A percentile compares a stretch with the other conserved stretches of the same genome.
phyloP scores from a whole-genome alignment of 1,140 invertebrate species.

The Leptestheria dahalacensis region DNA sequence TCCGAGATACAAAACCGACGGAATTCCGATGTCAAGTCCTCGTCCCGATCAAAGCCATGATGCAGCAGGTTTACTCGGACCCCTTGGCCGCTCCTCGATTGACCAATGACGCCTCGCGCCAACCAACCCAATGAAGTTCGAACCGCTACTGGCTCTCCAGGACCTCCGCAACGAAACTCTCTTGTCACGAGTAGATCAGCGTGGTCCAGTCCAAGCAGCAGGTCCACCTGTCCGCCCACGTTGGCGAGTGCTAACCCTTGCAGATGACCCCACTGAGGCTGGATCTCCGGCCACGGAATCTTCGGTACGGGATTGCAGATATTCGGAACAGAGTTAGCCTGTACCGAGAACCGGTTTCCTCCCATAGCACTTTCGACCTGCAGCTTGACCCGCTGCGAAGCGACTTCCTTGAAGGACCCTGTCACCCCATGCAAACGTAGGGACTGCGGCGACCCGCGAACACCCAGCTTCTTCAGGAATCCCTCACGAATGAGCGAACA shows the following conservation, averaged over 20 bases:
- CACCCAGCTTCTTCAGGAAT: not conserved
- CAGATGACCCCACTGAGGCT: not conserved
- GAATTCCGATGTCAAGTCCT: not conserved
- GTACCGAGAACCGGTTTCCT: not conserved
- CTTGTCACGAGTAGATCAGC: not conserved
- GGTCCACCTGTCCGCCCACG: not conserved
- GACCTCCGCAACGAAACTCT: not conserved
- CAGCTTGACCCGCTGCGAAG: not conserved
- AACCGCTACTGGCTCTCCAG: not conserved
- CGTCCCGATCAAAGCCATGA: not conserved
- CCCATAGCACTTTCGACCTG: not conserved
- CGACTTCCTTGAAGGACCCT: not conserved
- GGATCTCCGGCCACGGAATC: not conserved
- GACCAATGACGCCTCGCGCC: not conserved
- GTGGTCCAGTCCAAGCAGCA: slow-evolving; percentile 9
- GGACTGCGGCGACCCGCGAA: not conserved
- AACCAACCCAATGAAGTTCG: slow-evolving; percentile 1
- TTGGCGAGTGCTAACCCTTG: slow-evolving; percentile 1
- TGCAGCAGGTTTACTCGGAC: not conserved
- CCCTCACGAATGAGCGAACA: not conserved
- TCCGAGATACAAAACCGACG: not conserved
- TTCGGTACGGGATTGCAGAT: not conserved
- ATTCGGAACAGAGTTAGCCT: not conserved
- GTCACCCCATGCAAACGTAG: not conserved
- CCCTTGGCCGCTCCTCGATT: not conserved